These are phyloP conservation scores for Stenotaenia linearis DNA, from an alignment of 2,888 invertebrate species.

Conservation along the genomic window DNA sequence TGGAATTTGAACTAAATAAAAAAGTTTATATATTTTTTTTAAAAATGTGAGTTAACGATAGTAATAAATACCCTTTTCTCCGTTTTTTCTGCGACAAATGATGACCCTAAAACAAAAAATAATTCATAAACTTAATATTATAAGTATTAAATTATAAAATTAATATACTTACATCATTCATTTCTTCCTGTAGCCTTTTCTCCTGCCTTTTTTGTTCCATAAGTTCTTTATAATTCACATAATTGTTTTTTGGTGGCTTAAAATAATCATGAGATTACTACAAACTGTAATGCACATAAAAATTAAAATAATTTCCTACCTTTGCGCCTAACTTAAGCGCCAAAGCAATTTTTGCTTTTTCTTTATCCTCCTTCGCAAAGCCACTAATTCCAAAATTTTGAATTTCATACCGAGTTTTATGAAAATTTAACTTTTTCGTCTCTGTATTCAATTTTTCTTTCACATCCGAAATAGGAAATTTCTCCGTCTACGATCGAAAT, in stretches of 20 bases:
- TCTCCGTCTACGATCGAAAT: neutral
- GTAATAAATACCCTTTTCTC: neutral
- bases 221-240: neutral
- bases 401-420: slow-evolving; percentile 70
- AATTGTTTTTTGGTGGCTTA: neutral
- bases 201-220: neutral
- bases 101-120: neutral
- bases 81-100: neutral
- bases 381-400: slow-evolving; percentile 77
- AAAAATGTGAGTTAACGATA: no score
- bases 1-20: neutral
- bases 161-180: neutral
- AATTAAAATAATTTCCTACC: no score
- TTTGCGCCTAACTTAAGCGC: slow-evolving; percentile 78
- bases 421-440: slow-evolving; percentile 57
- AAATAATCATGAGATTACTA: neutral
- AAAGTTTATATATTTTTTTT: neutral
- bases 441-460: neutral
- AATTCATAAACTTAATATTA: no score
- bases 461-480: neutral
- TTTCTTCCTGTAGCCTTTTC: neutral
- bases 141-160: no score
- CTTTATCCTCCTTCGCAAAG: slow-evolving; percentile 62
- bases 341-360: slow-evolving; percentile 69
- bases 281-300: neutral